A percentile compares a stretch with the other conserved stretches of the same genome.
Conservation (phyloP, 2,797 vertebrate genomes). For the Urosaurus nigricauda region DNA sequence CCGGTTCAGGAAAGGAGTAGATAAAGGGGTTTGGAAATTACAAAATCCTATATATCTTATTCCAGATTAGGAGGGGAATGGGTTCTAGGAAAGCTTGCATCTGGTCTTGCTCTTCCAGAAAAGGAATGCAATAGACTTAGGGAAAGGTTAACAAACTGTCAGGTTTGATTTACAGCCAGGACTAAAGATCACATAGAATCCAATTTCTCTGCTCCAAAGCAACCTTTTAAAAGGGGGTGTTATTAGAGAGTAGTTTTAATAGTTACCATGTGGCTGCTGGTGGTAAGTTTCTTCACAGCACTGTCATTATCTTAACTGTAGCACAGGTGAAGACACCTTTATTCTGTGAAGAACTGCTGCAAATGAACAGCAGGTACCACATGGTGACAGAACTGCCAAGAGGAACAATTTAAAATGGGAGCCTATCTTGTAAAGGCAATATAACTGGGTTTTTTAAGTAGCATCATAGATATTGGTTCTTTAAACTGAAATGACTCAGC, state of each 20-base stretch:
- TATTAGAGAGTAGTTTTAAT: background rate
- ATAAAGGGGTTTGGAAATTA: background rate
- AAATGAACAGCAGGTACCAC: background rate
- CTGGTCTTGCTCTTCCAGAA: background rate
- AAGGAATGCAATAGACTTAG: background rate
- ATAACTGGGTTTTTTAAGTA: background rate
- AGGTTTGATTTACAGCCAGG: slow-evolving; percentile 6
- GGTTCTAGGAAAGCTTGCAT: background rate
- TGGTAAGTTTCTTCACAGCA: background rate
- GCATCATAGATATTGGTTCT: background rate
- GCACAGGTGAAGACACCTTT: background rate
- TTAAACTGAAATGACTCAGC: background rate
- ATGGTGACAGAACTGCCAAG: background rate
- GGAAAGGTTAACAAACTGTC: background rate
- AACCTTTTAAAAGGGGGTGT: background rate
- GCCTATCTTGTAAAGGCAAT: background rate
- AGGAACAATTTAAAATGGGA: background rate
- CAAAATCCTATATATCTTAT: background rate
- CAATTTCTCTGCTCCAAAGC: background rate
- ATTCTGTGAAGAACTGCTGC: background rate
- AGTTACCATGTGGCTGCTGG: background rate
- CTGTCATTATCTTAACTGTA: background rate
- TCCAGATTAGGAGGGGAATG: background rate
- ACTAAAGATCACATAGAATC: background rate
- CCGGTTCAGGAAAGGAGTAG: background rate